Base-by-base conservation (phyloP, 1,140 invertebrate species). In the Drosophila kurseongensis region DNA sequence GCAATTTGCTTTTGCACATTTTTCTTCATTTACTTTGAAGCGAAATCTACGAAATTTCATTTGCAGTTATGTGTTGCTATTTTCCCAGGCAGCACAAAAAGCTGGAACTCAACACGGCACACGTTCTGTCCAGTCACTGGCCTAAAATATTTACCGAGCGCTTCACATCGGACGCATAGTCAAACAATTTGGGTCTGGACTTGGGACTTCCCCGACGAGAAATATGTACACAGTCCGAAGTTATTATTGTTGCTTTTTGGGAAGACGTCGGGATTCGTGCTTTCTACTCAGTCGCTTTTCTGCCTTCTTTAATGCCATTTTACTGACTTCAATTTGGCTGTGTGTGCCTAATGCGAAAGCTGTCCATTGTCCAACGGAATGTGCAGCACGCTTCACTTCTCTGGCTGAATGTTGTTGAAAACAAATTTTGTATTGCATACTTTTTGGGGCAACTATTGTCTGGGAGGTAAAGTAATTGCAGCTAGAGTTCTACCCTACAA, bases 11-110 rank as follows among this genome's bases (percentile, higher is more conserved):
- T 86, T 83, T 88, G 52, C 83, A 74, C 84, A 88, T 88, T 88
- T 83, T 88, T 88, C 79, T 88, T 88, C 84, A 88, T 88, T 89
- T 89, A 80, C 66, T 86, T 88, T 86, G 83, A 76, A 79, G 59
- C 65, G 47, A 83, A 88, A 88, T 88, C 84, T 83, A 80, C 75
- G 80, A 83, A 88, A 88, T 89, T 88, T 88, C 83, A 88, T 89
- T 88, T 88, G 83, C 83, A 86, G 83, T 86, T 86, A 86, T 86
- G 83, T 77, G 68, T 32, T 86, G 82, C 66, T 67, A 86, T 86
- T 85, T 84, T 85, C 45, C 42, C 61, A 60, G 75, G 10, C 63
- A 75, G 65, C 79, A 63, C 36, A 63, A 55, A 50, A 74, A 63
- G 10, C 60, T 51, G 35, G 35, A 38, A 32, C 32, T 45, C 41